These are phyloP conservation scores for Microtus pennsylvanicus DNA, from an alignment of 2,113 vertebrate species.

Conservation along the genomic window DNA sequence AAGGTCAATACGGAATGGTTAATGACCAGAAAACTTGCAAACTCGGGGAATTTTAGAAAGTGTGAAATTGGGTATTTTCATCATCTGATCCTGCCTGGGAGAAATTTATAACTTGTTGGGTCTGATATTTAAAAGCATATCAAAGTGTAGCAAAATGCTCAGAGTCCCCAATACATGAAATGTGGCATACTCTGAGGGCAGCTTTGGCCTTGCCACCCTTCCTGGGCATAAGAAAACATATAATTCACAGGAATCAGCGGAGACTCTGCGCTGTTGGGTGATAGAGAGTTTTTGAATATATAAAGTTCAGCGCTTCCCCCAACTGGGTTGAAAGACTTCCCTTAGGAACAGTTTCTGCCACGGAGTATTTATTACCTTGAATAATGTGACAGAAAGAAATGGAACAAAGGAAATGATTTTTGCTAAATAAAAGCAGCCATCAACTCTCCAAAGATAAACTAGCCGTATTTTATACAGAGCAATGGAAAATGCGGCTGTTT, in stretches of 20 bases:
- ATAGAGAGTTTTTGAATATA: slow-evolving; percentile 75
- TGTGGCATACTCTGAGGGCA: slow-evolving; percentile 12
- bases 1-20: slow-evolving; percentile 65
- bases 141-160: slow-evolving; percentile 60
- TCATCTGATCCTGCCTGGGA: slow-evolving; percentile 18
- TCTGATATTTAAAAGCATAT: slow-evolving; percentile 48
- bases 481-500: slow-evolving; percentile 57
- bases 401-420: slow-evolving; percentile 73
- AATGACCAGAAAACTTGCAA: slow-evolving; percentile 61
- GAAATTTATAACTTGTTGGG: slow-evolving; percentile 57
- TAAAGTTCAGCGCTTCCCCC: slow-evolving; percentile 75
- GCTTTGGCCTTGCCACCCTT: slow-evolving; percentile 38
- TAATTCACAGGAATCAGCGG: slow-evolving; percentile 59
- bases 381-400: slow-evolving; percentile 75
- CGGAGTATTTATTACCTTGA: slow-evolving; percentile 74
- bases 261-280: slow-evolving; percentile 38
- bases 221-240: slow-evolving; percentile 53
- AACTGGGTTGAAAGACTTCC: slow-evolving; percentile 69
- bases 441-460: slow-evolving; percentile 63
- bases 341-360: slow-evolving; percentile 69
- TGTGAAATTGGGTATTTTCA: slow-evolving; percentile 63
- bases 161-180: slow-evolving; percentile 33
- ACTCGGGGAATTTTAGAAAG: slow-evolving; percentile 40
- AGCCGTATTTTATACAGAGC: slow-evolving; percentile 50
- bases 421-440: slow-evolving; percentile 75